phyloP scores from a whole-genome alignment of 2,113 vertebrate species.

The Nycticryphes semicollaris region DNA sequence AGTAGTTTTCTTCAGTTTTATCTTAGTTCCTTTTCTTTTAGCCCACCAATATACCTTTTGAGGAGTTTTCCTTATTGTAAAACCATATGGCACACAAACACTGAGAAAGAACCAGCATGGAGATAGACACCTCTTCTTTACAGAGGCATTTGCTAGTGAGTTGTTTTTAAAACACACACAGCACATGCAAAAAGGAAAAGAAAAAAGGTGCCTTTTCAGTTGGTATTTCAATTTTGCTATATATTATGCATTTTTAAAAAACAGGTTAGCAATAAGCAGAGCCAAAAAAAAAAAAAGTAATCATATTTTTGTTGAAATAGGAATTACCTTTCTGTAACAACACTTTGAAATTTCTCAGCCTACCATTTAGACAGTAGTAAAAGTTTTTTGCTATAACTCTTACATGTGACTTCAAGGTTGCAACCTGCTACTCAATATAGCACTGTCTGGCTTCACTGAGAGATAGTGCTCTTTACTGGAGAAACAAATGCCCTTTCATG shows the following conservation, averaged over 20 bases:
- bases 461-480: neutral
- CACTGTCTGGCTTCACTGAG: neutral
- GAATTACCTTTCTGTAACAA: neutral
- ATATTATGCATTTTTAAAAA: neutral
- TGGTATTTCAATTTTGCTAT: neutral
- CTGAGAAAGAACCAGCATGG: conserved; percentile 1
- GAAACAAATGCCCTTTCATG: neutral
- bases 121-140: neutral
- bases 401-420: neutral
- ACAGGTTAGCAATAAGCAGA: neutral
- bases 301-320: neutral
- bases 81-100: neutral
- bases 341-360: neutral
- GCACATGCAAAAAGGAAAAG: neutral
- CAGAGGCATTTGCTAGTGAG: neutral
- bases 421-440: neutral
- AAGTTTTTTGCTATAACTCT: neutral
- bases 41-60: neutral
- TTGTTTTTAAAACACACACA: neutral
- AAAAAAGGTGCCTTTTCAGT: neutral
- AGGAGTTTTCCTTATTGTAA: neutral
- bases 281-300: neutral
- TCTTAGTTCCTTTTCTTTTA: neutral
- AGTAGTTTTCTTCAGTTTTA: neutral
- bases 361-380: neutral